Evolutionary conservation across 2,888 invertebrate species (phyloP).

Genomic region (Meloe dianella): DNA sequence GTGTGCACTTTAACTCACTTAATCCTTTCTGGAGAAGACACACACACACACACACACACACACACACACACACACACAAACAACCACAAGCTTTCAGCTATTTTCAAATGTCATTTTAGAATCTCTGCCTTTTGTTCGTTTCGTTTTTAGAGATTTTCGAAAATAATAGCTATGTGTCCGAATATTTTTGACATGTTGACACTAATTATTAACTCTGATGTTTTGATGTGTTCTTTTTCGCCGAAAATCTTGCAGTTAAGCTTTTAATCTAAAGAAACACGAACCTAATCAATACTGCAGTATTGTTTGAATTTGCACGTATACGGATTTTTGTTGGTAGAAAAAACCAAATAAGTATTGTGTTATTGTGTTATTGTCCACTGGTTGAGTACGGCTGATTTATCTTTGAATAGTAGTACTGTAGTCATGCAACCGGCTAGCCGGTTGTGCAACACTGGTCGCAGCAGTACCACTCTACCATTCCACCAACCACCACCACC

Average conservation of each 20-base stretch:
- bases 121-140: background rate
- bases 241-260: too few species aligned
- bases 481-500: slow-evolving; percentile 12
- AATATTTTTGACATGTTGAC: background rate
- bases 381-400: slow-evolving; percentile 14
- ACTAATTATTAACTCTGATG: background rate
- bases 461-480: slow-evolving; percentile 21
- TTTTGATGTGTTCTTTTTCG: too few species aligned
- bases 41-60: too few species aligned
- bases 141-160: background rate
- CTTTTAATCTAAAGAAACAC: too few species aligned
- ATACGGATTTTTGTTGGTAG: too few species aligned
- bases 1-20: background rate
- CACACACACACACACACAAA: too few species aligned
- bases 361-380: too few species aligned
- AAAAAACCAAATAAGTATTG: too few species aligned
- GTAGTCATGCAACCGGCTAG: slow-evolving; percentile 33
- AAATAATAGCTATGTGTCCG: background rate
- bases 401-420: slow-evolving; percentile 4
- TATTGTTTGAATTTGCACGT: background rate
- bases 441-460: slow-evolving; percentile 32
- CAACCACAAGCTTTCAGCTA: background rate
- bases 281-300: too few species aligned
- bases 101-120: background rate
- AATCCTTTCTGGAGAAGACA: background rate